phyloP scores from a whole-genome alignment of 2,888 invertebrate genomes.

The Chloroclysta siterata region DNA sequence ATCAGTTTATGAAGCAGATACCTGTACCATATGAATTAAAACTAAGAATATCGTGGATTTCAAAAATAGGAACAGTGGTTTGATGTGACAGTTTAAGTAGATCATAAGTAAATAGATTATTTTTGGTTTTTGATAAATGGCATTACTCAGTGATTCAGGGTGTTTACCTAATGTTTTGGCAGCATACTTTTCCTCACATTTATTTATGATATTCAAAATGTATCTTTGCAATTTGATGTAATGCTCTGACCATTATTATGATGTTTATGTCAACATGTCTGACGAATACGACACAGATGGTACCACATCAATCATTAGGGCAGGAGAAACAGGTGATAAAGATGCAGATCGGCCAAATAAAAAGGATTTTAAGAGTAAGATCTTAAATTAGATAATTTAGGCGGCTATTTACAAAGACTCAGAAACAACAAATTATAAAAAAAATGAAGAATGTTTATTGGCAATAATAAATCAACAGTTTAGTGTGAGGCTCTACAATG shows the following conservation, averaged over 20 bases:
- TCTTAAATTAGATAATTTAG: neutral
- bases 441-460: no score
- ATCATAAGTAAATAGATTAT: neutral
- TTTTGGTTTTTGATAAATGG: neutral
- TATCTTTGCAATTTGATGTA: constrained; percentile 5
- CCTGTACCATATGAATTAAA: neutral
- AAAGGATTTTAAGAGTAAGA: neutral
- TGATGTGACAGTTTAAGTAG: neutral
- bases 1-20: constrained; percentile 2
- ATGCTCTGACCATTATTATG: constrained; percentile 15
- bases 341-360: neutral
- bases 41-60: neutral
- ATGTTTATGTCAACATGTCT: constrained; percentile 24
- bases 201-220: constrained; percentile 12
- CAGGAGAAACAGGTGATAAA: constrained; percentile 8
- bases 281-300: constrained; percentile 7
- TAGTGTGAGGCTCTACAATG: no score
- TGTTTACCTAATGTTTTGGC: constrained; percentile 9
- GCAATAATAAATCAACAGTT: no score
- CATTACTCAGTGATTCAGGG: neutral
- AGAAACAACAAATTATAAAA: no score
- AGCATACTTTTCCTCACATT: constrained; percentile 13
- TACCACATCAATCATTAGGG: constrained; percentile 13
- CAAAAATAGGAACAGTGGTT: neutral
- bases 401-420: neutral